Conservation (phyloP, 2,888 invertebrate genomes). For the Rotaria socialis region DNA sequence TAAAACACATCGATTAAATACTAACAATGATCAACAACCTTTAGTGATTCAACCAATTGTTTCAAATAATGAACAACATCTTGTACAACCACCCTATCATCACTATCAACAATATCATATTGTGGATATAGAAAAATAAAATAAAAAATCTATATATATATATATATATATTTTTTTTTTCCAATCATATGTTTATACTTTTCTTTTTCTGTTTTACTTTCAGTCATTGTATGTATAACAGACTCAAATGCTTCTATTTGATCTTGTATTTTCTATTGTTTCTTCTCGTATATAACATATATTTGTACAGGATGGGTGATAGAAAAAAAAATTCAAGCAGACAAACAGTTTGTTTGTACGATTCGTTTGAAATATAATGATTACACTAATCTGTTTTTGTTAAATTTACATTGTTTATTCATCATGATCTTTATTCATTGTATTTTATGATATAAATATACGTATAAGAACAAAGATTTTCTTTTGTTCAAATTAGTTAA, state of each 20-base stretch:
- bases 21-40: neutral
- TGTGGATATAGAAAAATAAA: neutral
- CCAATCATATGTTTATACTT: neutral
- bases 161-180: too few relatives aligned
- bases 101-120: neutral
- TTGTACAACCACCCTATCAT: neutral
- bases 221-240: neutral
- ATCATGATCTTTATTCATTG: neutral
- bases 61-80: neutral
- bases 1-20: neutral
- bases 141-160: neutral
- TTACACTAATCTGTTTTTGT: neutral
- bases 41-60: neutral
- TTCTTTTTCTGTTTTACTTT: neutral
- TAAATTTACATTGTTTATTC: neutral
- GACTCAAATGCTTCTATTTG: neutral
- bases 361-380: neutral
- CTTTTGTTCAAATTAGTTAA: neutral
- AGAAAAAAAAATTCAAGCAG: neutral
- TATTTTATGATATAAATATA: conserved; percentile 2
- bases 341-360: neutral
- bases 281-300: neutral
- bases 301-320: neutral
- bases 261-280: neutral
- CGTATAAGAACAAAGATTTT: neutral